Evolutionary conservation across 2,113 vertebrate species (phyloP).

Genomic region (Paedocypris sp.): DNA sequence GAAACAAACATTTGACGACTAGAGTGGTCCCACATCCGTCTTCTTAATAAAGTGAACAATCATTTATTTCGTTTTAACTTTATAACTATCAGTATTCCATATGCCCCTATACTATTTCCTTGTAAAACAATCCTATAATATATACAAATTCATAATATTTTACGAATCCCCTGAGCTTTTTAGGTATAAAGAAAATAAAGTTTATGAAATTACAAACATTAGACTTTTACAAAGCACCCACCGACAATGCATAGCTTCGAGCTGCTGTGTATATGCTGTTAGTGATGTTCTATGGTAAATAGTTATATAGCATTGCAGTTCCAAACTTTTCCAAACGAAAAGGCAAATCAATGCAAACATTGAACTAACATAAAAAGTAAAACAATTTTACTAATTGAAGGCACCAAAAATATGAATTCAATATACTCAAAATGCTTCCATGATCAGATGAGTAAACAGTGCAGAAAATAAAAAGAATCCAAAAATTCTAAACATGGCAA

Average conservation of each 20-base stretch:
- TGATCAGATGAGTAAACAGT: background rate
- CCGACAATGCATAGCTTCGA: constrained; percentile 16
- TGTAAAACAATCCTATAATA: constrained; percentile 6
- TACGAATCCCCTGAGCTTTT: constrained; percentile 29
- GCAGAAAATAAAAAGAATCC: background rate
- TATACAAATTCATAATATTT: background rate
- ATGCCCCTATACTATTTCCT: background rate
- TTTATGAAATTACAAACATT: constrained; percentile 4
- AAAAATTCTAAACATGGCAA: background rate
- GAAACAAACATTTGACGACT: too few relatives aligned
- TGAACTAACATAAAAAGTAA: background rate
- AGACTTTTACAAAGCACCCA: background rate
- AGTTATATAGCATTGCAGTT: background rate
- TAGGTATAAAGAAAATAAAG: background rate
- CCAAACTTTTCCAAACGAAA: background rate
- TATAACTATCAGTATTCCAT: background rate
- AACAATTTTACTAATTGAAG: constrained; percentile 20
- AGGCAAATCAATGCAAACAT: background rate
- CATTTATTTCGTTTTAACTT: too few relatives aligned
- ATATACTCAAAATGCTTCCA: background rate
- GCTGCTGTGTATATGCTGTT: background rate
- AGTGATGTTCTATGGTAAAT: background rate
- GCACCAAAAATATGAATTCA: constrained; percentile 25
- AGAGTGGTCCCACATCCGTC: too few relatives aligned
- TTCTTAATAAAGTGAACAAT: too few relatives aligned